These are phyloP conservation scores for Odiellus spinosus DNA, from an alignment of 2,888 invertebrate species.

Conservation along the genomic window DNA sequence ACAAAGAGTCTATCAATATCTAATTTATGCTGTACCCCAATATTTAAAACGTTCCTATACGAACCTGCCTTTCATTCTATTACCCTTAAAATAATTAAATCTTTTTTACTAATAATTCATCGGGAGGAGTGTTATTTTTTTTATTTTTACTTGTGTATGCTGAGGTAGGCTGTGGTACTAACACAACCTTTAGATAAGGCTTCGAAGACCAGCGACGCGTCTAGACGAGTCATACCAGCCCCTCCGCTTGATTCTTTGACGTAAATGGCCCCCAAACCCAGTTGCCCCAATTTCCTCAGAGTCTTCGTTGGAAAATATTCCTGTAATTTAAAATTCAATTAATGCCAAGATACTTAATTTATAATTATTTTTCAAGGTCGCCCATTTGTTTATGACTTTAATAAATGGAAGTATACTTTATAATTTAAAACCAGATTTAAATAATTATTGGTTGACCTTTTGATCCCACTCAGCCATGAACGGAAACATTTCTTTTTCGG, in stretches of 20 bases:
- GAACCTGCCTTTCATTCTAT: too few relatives aligned
- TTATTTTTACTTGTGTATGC: constrained; percentile 43
- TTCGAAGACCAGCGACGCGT: constrained; percentile 41
- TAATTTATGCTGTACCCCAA: too few relatives aligned
- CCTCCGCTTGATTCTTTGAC: constrained; percentile 36
- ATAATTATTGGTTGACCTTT: too few relatives aligned
- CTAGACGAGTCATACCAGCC: constrained; percentile 35
- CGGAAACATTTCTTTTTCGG: constrained; percentile 38
- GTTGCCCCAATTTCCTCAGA: constrained; percentile 35
- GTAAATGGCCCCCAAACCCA: constrained; percentile 42
- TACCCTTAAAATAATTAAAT: too few relatives aligned
- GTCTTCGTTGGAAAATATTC: constrained; percentile 37
- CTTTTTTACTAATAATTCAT: too few relatives aligned
- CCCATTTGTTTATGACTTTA: too few relatives aligned
- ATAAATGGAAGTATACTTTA: neutral
- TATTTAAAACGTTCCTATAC: too few relatives aligned
- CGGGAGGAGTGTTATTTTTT: too few relatives aligned
- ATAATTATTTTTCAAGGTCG: neutral
- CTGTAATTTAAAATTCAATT: constrained; percentile 22
- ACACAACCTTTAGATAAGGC: constrained; percentile 40
- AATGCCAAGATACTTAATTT: constrained; percentile 1
- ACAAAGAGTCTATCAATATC: too few relatives aligned
- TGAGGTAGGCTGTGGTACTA: constrained; percentile 40
- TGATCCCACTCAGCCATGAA: constrained; percentile 41
- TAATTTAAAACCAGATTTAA: too few relatives aligned